These are phyloP conservation scores for Eclectus roratus DNA, from an alignment of 2,113 vertebrate species.

Conservation along the genomic window DNA sequence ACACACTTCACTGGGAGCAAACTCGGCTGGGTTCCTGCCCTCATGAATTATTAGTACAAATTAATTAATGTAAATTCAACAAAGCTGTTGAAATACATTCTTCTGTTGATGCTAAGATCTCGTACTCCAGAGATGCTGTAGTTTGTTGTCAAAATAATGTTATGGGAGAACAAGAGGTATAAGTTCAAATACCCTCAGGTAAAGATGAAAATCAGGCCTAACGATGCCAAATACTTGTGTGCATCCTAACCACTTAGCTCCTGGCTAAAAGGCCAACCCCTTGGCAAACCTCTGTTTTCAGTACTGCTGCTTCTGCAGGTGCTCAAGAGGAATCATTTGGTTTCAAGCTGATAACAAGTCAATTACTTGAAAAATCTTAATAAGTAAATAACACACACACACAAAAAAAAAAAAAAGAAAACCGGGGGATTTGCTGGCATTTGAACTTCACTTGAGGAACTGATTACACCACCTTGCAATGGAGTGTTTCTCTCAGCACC, in stretches of 20 bases:
- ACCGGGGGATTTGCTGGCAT: background rate
- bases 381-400: background rate
- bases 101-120: no score
- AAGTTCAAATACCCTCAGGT: background rate
- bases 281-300: background rate
- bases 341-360: background rate
- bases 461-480: background rate
- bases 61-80: background rate
- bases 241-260: background rate
- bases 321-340: accelerated
- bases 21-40: background rate
- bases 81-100: background rate
- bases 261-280: background rate
- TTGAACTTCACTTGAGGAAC: background rate
- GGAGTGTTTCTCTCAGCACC: background rate
- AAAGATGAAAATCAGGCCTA: background rate
- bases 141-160: background rate
- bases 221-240: accelerated
- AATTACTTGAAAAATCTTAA: background rate
- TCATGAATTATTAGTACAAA: background rate
- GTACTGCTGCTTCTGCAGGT: background rate
- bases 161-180: background rate
- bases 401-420: background rate
- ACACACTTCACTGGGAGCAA: background rate
- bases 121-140: background rate